Evolutionary conservation across 2,113 vertebrate species (phyloP), one percentile per base, ranked within the genome.

Genomic region (Centropus bengalensis): DNA sequence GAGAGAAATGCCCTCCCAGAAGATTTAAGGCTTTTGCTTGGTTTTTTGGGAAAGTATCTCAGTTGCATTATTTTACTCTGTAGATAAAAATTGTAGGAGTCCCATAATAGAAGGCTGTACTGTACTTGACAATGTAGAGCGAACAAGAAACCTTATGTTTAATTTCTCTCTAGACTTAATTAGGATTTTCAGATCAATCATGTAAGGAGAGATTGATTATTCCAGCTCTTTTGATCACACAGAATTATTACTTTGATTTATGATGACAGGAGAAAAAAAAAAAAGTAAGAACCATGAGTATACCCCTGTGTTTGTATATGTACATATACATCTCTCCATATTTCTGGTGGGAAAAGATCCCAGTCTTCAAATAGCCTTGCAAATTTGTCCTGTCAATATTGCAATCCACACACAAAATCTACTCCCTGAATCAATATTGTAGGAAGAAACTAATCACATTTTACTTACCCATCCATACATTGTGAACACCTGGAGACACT

Each of bases 171-270:
- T 26, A 62, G 63, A 28, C 82, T 86, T 93, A 93, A 93, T 85
- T 73, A 92, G 66, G 80, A 81, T 84, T 92, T 86, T 79, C 77
- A 89, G 66, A 82, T 95, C 63, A 85, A 26, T 86, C 84, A 62
- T 32, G 58, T 62, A 85, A 52, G 55, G 45, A 67, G 42, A 85
- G 75, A 83, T 64, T 75, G 67, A 80, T 92, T 94, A 79, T 56
- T 89, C 56, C 44, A 83, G 45, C 33, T 24, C 76, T 94, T 94
- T 89, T 60, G 71, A 95, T 89, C 81, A 87, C 54, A 58, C 22
- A 89, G 84, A 74, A 82, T 80, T 96, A 77, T 86, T 38, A 70
- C 74, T 94, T 86, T 45, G 44, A 90, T 82, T 89, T 84, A 76
- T 77, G 77, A 82, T 88, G 45, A n/a, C 44, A 79, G 40, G 9